Evolutionary conservation across 2,113 vertebrate species (phyloP).

Genomic region (Calypte anna): DNA sequence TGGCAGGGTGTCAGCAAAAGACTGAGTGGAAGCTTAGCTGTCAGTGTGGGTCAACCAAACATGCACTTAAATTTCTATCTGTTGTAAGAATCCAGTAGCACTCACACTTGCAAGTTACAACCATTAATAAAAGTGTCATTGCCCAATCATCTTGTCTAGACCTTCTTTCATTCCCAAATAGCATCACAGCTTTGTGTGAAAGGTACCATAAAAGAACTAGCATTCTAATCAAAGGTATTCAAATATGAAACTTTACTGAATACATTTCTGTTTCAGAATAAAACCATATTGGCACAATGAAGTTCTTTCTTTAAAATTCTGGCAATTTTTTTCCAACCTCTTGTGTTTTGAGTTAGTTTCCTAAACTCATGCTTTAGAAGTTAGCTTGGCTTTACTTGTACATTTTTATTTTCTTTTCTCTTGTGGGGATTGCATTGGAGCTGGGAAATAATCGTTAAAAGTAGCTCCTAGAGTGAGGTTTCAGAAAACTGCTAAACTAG

Average conservation of each 20-base stretch:
- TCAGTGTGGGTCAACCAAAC: fast-evolving
- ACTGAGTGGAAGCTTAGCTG: not conserved
- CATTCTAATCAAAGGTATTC: not conserved
- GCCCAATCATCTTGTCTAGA: not conserved
- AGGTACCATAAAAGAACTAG: not conserved
- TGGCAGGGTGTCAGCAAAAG: fast-evolving
- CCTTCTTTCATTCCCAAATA: not conserved
- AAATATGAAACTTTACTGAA: not conserved
- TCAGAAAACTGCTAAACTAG: not conserved
- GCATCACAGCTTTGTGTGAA: not conserved
- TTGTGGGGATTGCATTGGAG: not conserved
- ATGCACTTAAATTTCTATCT: not conserved
- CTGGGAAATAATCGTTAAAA: not conserved
- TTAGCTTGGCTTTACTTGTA: not conserved
- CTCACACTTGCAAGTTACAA: not conserved
- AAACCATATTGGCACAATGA: not conserved
- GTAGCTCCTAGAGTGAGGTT: not conserved
- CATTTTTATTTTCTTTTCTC: not conserved
- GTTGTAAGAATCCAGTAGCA: not conserved
- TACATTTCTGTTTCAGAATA: not conserved
- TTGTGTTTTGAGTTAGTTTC: not conserved
- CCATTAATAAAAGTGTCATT: not conserved
- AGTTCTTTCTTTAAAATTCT: not conserved
- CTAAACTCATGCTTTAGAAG: not conserved
- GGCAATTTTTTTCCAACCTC: not conserved